phyloP scores from a whole-genome alignment of 1,140 invertebrate genomes.

The Portunus trituberculatus region DNA sequence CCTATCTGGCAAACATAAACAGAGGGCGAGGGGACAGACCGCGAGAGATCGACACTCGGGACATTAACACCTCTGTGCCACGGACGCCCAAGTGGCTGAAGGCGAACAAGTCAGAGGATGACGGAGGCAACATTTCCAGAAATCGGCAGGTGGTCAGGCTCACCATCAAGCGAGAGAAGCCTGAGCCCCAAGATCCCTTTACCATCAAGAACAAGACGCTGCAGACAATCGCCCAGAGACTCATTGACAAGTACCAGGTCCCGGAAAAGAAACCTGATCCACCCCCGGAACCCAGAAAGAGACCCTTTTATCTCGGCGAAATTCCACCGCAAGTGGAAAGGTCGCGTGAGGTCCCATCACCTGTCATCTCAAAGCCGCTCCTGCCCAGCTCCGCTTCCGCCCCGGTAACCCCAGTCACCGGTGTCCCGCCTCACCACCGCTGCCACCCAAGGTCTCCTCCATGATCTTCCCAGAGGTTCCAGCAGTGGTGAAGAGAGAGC shows the following conservation, averaged over 20 bases:
- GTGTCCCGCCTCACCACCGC: no score
- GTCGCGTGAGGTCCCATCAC: not conserved
- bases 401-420: not conserved
- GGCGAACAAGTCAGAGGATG: not conserved
- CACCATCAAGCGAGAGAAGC: slow-evolving; percentile 72
- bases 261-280: slow-evolving; percentile 61
- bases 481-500: not conserved
- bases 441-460: not conserved
- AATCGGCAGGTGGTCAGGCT: slow-evolving; percentile 76
- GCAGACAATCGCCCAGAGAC: slow-evolving; percentile 75
- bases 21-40: slow-evolving; percentile 34
- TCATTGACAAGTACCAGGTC: slow-evolving; percentile 75
- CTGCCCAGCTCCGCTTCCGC: not conserved
- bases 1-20: slow-evolving; percentile 58
- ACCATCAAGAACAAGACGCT: slow-evolving; percentile 70
- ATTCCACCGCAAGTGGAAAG: not conserved
- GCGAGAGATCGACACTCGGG: slow-evolving; percentile 70
- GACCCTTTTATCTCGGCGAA: not conserved
- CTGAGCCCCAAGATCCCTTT: slow-evolving; percentile 61
- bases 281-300: not conserved
- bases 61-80: slow-evolving; percentile 73
- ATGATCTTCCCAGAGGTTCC: not conserved
- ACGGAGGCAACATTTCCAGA: slow-evolving; percentile 58
- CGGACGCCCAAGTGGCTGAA: slow-evolving; percentile 34
- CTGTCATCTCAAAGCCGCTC: not conserved